phyloP scores from a whole-genome alignment of 2,888 invertebrate genomes.

The Crossocerus cetratus region DNA sequence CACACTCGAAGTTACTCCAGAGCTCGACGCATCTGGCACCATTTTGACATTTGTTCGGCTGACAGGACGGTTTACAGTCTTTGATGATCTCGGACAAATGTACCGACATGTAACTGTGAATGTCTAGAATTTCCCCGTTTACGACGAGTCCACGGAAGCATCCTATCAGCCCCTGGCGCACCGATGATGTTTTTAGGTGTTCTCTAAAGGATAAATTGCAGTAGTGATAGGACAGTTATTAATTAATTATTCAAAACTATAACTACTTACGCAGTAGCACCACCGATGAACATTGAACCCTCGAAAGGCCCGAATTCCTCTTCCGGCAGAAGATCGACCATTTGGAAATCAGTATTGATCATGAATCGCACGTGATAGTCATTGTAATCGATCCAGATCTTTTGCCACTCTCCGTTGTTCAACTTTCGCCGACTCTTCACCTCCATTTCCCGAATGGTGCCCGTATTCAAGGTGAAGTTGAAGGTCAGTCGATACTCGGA shows the following conservation, averaged over 20 bases:
- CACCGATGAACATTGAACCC: conserved; percentile 95
- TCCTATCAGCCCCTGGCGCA: conserved; percentile 93
- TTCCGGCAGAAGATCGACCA: conserved; percentile 90
- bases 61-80: conserved; percentile 96
- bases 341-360: conserved; percentile 93
- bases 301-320: conserved; percentile 95
- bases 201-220: conserved; percentile 79
- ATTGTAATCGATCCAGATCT: conserved; percentile 96
- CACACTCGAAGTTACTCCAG: conserved; percentile 95
- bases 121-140: conserved; percentile 93
- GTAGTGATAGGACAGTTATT: not conserved
- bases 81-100: conserved; percentile 94
- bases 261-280: conserved; percentile 90
- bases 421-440: conserved; percentile 89
- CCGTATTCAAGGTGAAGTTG: conserved; percentile 92
- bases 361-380: conserved; percentile 95
- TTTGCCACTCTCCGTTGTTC: conserved; percentile 97
- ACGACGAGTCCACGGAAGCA: conserved; percentile 95
- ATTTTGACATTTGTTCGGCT: conserved; percentile 95
- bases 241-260: not conserved
- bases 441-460: conserved; percentile 87
- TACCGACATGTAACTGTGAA: conserved; percentile 95
- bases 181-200: conserved; percentile 88
- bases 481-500: conserved; percentile 91
- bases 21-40: conserved; percentile 93